These are phyloP conservation scores for Podarcis muralis DNA, from an alignment of 2,113 vertebrate species.

Conservation along the genomic window DNA sequence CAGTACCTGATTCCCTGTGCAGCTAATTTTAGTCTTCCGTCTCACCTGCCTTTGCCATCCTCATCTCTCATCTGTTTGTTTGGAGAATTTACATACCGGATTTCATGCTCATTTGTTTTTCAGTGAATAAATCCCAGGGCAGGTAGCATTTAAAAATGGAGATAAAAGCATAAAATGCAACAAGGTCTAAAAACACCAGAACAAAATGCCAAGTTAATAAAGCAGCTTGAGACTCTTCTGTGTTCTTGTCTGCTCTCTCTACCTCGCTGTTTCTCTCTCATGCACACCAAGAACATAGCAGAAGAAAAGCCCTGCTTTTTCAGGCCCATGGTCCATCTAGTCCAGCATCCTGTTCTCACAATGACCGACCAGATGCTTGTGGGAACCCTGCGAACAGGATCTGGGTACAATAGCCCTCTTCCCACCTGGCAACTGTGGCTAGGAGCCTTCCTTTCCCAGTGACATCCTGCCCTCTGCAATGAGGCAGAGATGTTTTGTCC, in stretches of 20 bases:
- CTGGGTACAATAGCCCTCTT: too few relatives aligned
- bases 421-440: too few relatives aligned
- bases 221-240: background rate
- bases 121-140: background rate
- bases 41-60: background rate
- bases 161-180: background rate
- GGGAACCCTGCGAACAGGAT: too few relatives aligned
- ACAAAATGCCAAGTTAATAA: background rate
- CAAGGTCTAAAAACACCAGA: background rate
- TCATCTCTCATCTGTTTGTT: too few relatives aligned
- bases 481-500: accelerated
- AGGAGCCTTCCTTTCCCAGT: background rate
- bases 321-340: too few relatives aligned
- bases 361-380: too few relatives aligned
- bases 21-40: background rate
- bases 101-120: background rate
- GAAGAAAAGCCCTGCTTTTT: too few relatives aligned
- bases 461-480: background rate
- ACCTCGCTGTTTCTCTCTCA: too few relatives aligned
- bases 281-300: too few relatives aligned
- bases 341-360: too few relatives aligned
- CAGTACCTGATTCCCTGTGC: background rate
- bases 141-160: background rate
- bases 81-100: background rate
- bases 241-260: too few relatives aligned